Base-by-base conservation (phyloP, 2,888 invertebrate genomes). In the Diploptera punctata region DNA sequence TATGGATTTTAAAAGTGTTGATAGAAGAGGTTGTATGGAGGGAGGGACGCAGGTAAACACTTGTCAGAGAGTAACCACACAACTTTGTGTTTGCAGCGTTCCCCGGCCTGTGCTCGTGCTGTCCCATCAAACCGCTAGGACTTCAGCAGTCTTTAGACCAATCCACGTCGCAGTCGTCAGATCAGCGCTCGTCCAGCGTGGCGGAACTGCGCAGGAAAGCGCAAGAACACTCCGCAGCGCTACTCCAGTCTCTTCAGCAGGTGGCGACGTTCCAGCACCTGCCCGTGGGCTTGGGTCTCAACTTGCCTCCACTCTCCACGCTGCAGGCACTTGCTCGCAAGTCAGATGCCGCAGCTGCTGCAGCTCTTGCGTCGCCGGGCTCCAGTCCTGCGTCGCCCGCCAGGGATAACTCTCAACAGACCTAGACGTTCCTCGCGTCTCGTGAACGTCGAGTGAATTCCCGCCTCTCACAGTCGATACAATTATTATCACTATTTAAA, bases 131-230 rank as follows among this genome's bases (percentile, higher is more conserved):
- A 79, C 88, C 89, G 43, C 77, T 72, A 65, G 71, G 73, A 38
- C 44, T 69, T 13, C 76, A 83, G 73, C 79, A 81, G 73, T 79
- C 78, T 72, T 67, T 77, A 75, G 57, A 74, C 65, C 57, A 57
- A 29, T 29, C 57, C 29, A 26, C 57, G 24, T 29, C 57, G 29
- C 29, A 29, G 74, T 73, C 31, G 75, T 85, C 87, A 76, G 93
- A 93, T 81, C 92, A 93, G 44, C 87, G 93, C 47, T 91, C 93
- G 4, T 91, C 93, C 78, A 96, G 95, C 82, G 95, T 97, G 21
- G 97, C 97, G 0, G 97, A 97, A 79, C 86, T 98, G 54, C 87
- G 97, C 7, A 89, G 97, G 69, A 96, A 97, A 81, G 97, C 97
- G 0, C 95, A 97, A 82, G 97, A 98, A 81, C 97, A 98, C 82